A percentile compares a stretch with the other conserved stretches of the same genome.
These are phyloP conservation scores for Florisuga fusca DNA, from an alignment of 2,797 vertebrate genomes.

Conservation along the genomic window DNA sequence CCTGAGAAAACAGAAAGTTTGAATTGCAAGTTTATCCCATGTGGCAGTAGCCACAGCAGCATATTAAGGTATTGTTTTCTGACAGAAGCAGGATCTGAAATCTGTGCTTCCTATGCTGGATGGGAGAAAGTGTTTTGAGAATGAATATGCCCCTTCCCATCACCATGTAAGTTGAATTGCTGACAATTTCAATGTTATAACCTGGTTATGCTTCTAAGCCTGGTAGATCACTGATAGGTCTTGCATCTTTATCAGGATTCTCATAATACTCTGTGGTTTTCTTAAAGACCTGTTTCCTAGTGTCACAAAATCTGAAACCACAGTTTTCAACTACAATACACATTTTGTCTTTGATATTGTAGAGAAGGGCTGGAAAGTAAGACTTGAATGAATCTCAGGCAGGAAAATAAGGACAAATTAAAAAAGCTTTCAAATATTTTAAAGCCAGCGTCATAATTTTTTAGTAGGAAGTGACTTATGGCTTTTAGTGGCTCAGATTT, in stretches of 20 bases:
- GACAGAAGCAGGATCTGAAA: background rate
- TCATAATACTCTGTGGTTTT: background rate
- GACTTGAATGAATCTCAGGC: background rate
- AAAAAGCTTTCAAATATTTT: background rate
- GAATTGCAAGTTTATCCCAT: background rate
- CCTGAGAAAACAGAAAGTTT: background rate
- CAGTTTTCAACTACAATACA: background rate
- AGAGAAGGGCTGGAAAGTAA: background rate
- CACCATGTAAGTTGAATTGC: background rate
- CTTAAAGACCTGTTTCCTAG: background rate
- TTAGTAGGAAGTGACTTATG: background rate
- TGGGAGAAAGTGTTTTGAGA: background rate
- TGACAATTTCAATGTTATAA: background rate
- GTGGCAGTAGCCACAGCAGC: background rate
- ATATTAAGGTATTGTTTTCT: background rate
- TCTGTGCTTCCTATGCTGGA: background rate
- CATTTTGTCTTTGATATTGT: background rate
- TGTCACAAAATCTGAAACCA: background rate
- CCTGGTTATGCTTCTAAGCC: background rate
- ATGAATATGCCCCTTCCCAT: background rate
- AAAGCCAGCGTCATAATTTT: background rate
- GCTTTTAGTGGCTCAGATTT: background rate
- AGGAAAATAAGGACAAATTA: background rate
- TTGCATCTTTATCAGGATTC: background rate
- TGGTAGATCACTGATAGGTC: background rate